Evolutionary conservation across 2,113 vertebrate genomes (phyloP).

Genomic region (Clupea harengus): DNA sequence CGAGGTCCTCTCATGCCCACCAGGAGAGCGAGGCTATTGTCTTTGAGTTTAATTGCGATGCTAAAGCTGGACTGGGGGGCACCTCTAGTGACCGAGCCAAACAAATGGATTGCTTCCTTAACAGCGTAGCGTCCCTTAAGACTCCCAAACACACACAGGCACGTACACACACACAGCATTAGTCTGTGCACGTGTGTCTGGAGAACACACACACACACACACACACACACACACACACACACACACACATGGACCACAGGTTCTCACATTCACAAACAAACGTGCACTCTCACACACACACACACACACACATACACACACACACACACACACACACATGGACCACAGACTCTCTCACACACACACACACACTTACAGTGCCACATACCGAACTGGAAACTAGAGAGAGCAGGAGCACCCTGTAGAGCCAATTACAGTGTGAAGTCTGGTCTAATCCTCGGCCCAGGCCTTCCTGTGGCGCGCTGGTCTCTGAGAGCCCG

Average conservation of each 20-base stretch:
- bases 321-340: too few relatives aligned
- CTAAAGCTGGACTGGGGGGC: background rate
- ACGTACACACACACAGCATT: background rate
- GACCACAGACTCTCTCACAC: too few relatives aligned
- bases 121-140: background rate
- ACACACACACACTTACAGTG: too few relatives aligned
- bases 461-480: background rate
- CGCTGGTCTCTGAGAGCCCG: background rate
- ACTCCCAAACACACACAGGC: background rate
- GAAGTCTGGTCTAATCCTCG: background rate
- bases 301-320: too few relatives aligned
- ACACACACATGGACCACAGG: too few relatives aligned
- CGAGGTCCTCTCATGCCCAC: background rate
- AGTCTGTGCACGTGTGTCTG: too few relatives aligned
- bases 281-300: background rate
- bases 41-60: background rate
- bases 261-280: background rate
- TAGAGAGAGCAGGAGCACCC: background rate
- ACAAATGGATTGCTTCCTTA: too few relatives aligned
- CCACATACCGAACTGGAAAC: background rate
- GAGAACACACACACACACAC: too few relatives aligned
- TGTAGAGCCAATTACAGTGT: conserved; percentile 1
- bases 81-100: too few relatives aligned
- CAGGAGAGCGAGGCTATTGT: background rate
- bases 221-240: too few relatives aligned